Evolutionary conservation across 2,888 invertebrate species (phyloP), one percentile per base, ranked within the genome.

Genomic region (Crocallis elinguaria): DNA sequence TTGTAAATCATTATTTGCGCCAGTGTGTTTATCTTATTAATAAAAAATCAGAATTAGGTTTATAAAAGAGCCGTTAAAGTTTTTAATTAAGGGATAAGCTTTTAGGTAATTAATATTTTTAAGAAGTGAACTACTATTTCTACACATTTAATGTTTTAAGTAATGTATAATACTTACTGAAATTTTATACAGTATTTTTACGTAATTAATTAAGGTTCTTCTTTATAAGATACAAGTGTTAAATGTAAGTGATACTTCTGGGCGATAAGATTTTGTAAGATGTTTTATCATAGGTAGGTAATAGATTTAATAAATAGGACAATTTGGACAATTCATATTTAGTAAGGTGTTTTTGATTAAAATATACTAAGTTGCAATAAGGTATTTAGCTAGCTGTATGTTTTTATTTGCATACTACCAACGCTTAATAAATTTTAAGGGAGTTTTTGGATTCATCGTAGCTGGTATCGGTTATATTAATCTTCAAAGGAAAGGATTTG

Each of bases 401-500:
- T 30, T 3, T 30, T 30, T 30, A 30, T 32, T 12, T 8, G 5
- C 12, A 14, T 8, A 17, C 3, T n/a, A 9, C 16, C 16, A 11
- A 1, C 3, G 2, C 3, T 9, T 17, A 37, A 33, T 29, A 45
- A 17, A 37, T 45, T 38, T 51, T 19, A 29, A 25, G 16, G 27
- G 49, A 39, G 37, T 39, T 29, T 38, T 30, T n/a, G 32, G 41
- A 53, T 57, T 11, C 17, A 9, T 21, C 36, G 30, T 48, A 62
- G 61, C 67, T 71, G 67, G 67, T 67, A 71, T 72, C 66, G 60
- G 61, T 64, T 67, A 71, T 68, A 73, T 71, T 73, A 77, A 79
- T 75, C 77, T 79, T 77, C 77, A 76, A 79, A 77, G 73, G 73
- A 66, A 71, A 70, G 66, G 68, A 71, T 75, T 73, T 69, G 63